Evolutionary conservation across 2,797 vertebrate species (phyloP).

Genomic region (Enoplosus armatus): DNA sequence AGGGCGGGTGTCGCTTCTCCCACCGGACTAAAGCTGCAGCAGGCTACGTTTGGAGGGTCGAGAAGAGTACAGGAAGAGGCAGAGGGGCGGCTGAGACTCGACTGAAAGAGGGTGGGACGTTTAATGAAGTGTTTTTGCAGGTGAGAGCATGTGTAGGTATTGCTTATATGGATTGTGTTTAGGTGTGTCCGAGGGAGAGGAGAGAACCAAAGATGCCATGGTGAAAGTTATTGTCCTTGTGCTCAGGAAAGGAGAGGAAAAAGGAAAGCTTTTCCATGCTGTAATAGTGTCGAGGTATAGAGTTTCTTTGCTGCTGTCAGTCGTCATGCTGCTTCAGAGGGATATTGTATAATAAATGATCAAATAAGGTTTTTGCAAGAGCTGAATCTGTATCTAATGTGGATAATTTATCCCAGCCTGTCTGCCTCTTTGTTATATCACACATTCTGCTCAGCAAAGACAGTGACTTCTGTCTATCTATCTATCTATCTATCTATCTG

Average conservation of each 20-base stretch:
- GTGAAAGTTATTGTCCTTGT: constrained; percentile 33
- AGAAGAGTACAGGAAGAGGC: constrained; percentile 45
- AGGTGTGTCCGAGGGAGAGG: constrained; percentile 21
- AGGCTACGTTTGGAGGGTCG: constrained; percentile 25
- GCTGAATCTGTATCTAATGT: background rate
- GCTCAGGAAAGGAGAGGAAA: background rate
- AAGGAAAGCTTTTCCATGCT: background rate
- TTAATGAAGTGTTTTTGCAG: constrained; percentile 39
- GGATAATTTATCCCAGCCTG: background rate
- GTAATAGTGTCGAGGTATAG: background rate
- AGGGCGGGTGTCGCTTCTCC: constrained; percentile 71
- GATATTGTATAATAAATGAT: background rate
- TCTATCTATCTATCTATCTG: constrained; percentile 43
- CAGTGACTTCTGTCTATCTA: constrained; percentile 11
- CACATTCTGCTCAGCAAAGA: background rate
- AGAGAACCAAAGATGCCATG: background rate
- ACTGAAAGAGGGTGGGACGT: constrained; percentile 56
- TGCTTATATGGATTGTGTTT: background rate
- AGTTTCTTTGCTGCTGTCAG: background rate
- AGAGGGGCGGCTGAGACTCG: constrained; percentile 39
- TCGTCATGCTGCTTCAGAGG: background rate
- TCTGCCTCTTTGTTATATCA: background rate
- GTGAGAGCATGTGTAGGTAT: constrained; percentile 32
- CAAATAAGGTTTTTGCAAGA: background rate
- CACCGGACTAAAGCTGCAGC: constrained; percentile 68